phyloP scores from a whole-genome alignment of 2,888 invertebrate genomes.

The Pandemis corylana region DNA sequence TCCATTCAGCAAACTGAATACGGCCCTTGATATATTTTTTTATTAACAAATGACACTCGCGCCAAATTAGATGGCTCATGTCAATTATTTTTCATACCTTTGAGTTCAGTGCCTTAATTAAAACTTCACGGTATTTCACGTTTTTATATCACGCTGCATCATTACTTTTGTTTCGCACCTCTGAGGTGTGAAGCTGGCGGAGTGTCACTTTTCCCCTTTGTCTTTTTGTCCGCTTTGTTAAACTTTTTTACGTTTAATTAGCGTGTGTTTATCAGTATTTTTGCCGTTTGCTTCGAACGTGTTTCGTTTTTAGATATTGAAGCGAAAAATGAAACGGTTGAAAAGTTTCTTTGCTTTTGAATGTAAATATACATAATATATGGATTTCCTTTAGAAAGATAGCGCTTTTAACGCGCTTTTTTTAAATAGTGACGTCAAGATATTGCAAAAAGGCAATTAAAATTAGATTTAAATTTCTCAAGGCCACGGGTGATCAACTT shows the following conservation, averaged over 20 bases:
- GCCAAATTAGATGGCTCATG: slow-evolving; percentile 76
- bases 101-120: slow-evolving; percentile 79
- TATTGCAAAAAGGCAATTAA: too few species aligned
- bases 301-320: background rate
- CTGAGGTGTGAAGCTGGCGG: slow-evolving; percentile 76
- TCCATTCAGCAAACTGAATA: slow-evolving; percentile 67
- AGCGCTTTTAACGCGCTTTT: too few species aligned
- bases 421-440: too few species aligned
- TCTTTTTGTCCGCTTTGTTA: slow-evolving; percentile 60
- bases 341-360: background rate
- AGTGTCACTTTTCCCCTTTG: slow-evolving; percentile 62
- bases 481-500: background rate
- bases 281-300: slow-evolving; percentile 1
- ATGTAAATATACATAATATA: background rate
- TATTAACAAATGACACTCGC: slow-evolving; percentile 71
- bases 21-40: slow-evolving; percentile 58
- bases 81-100: slow-evolving; percentile 68
- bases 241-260: slow-evolving; percentile 70
- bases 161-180: slow-evolving; percentile 78
- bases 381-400: background rate
- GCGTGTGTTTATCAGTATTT: slow-evolving; percentile 49
- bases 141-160: slow-evolving; percentile 58
- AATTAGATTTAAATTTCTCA: too few species aligned
- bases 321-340: background rate
- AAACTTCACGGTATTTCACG: slow-evolving; percentile 74